These are phyloP conservation scores for Apocheima hispidaria DNA, from an alignment of 2,888 invertebrate genomes.

Conservation along the genomic window DNA sequence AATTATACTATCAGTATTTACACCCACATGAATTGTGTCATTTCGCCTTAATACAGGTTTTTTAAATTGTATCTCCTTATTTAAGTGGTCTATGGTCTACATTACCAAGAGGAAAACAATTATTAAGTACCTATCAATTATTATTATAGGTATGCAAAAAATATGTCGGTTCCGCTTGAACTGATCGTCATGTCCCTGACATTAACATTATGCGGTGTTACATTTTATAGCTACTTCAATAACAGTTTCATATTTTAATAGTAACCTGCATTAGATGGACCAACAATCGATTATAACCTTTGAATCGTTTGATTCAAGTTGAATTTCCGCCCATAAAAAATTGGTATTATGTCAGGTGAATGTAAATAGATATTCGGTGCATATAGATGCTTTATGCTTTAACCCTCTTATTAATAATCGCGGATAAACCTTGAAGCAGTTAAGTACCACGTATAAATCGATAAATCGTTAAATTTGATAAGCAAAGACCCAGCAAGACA, in stretches of 20 bases:
- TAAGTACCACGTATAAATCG: no score
- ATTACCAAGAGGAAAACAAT: constrained; percentile 22
- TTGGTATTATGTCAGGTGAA: no score
- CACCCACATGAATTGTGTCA: constrained; percentile 16
- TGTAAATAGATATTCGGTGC: no score
- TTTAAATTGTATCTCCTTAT: constrained; percentile 5
- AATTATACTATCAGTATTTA: constrained; percentile 7
- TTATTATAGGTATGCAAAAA: background rate
- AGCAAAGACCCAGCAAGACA: no score
- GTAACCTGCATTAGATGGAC: background rate
- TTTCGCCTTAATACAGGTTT: constrained; percentile 4
- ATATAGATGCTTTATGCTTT: no score
- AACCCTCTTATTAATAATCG: no score
- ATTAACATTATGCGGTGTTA: constrained; percentile 35
- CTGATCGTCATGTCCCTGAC: constrained; percentile 41
- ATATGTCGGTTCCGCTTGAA: constrained; percentile 36
- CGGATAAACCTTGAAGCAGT: no score
- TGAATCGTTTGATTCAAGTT: background rate
- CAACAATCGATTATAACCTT: constrained; percentile 16
- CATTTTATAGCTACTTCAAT: constrained; percentile 21
- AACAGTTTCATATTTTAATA: constrained; percentile 10
- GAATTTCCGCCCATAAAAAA: background rate
- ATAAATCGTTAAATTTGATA: no score
- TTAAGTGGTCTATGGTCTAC: constrained; percentile 1
- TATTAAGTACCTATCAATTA: constrained; percentile 3